Conservation (phyloP, 1,140 invertebrate genomes). For the Euura saliciscinereae region DNA sequence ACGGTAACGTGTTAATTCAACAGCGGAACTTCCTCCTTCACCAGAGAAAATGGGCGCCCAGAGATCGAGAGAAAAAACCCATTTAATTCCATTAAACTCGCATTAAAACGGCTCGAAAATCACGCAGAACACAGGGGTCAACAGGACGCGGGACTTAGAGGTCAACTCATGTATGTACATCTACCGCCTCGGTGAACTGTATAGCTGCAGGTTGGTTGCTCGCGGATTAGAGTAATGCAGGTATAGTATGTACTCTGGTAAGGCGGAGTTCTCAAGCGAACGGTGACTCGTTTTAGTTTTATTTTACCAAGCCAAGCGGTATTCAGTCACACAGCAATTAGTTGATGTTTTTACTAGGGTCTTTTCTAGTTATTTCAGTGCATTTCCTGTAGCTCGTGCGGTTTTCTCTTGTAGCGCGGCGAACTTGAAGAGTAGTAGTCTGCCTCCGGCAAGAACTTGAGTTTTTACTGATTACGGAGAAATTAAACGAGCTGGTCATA, state of each 20-base stretch:
- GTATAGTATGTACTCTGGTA: background rate
- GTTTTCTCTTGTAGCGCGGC: no score
- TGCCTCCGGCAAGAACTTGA: background rate
- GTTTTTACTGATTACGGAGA: background rate
- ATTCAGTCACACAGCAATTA: slow-evolving; percentile 1
- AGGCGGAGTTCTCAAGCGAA: background rate
- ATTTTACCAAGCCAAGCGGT: background rate
- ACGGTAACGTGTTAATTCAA: background rate
- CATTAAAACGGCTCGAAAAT: no score
- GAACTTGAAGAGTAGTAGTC: no score
- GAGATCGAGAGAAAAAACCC: no score
- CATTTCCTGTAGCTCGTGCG: background rate
- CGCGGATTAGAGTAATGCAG: background rate
- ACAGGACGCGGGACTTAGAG: background rate
- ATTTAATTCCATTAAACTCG: no score
- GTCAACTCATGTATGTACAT: background rate
- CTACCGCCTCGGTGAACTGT: background rate
- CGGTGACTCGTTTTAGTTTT: background rate
- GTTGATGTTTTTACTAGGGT: slow-evolving; percentile 5
- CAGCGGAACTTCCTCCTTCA: no score
- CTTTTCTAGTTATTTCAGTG: background rate
- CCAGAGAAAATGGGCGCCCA: no score
- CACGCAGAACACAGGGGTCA: no score
- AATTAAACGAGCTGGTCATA: background rate
- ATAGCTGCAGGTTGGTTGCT: background rate